phyloP scores from a whole-genome alignment of 2,113 vertebrate species.

The Fukomys damarensis region DNA sequence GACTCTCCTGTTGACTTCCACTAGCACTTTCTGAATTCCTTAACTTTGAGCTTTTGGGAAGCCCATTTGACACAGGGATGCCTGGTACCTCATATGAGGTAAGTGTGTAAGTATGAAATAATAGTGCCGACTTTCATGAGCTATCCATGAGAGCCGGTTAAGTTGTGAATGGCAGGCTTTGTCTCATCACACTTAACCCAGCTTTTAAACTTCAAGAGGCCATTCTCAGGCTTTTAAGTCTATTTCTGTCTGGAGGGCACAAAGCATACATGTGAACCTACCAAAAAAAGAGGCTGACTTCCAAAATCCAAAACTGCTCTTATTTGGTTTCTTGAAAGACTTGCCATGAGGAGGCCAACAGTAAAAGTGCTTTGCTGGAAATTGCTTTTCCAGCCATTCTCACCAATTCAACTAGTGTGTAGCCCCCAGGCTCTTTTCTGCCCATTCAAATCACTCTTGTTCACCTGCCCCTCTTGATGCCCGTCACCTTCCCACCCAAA shows the following conservation, averaged over 20 bases:
- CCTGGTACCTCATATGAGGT: neutral
- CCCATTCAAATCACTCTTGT: neutral
- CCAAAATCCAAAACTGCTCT: neutral
- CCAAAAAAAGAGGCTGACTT: neutral
- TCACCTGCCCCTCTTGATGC: neutral
- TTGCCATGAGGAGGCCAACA: neutral
- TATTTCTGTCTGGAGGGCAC: neutral
- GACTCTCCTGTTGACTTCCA: neutral
- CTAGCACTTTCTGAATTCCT: constrained; percentile 13
- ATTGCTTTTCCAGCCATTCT: neutral
- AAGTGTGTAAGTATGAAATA: neutral
- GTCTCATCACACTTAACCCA: neutral
- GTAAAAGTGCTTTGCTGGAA: neutral
- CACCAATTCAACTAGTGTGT: neutral
- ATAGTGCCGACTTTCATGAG: neutral
- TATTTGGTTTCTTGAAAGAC: neutral
- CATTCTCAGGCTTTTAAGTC: neutral
- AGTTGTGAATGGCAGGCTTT: neutral
- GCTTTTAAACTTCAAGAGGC: neutral
- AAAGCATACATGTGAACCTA: neutral
- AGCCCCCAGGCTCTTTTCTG: neutral
- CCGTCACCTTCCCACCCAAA: neutral
- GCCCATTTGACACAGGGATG: neutral
- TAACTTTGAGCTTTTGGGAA: constrained; percentile 48
- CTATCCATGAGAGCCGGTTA: neutral